phyloP scores from a whole-genome alignment of 2,888 invertebrate genomes.

The Idaea biselata region DNA sequence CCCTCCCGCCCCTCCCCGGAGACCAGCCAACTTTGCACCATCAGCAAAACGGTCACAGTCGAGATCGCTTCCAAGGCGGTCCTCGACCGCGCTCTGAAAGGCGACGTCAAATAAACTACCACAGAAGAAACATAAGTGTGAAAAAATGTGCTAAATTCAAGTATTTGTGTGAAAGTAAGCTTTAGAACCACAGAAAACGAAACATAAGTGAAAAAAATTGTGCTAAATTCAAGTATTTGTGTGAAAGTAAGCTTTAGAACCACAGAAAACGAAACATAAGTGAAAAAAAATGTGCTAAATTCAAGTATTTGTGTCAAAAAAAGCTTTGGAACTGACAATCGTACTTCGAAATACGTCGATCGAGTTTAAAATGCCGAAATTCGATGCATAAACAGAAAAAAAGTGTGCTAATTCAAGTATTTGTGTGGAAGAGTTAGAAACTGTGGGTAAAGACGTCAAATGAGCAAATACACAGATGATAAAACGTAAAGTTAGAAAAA shows the following conservation, averaged over 20 bases:
- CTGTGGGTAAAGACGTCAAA: no score
- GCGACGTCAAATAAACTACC: conserved; percentile 46
- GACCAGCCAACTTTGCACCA: conserved; percentile 62
- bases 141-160: conserved; percentile 3
- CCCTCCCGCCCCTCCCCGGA: no score
- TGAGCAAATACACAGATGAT: no score
- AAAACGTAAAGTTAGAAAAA: no score
- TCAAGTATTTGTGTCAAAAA: no score
- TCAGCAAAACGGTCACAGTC: conserved; percentile 74
- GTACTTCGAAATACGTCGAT: no score
- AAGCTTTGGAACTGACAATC: no score
- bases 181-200: neutral
- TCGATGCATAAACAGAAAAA: neutral
- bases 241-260: no score
- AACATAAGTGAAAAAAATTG: neutral
- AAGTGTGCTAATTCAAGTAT: neutral
- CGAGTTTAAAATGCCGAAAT: no score
- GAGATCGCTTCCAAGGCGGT: conserved; percentile 70
- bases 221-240: neutral
- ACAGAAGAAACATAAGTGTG: conserved; percentile 18
- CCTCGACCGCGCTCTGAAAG: conserved; percentile 65
- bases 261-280: neutral
- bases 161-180: neutral
- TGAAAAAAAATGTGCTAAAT: neutral
- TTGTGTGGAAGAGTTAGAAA: no score